Percentiles rank a stretch among this genome's conserved stretches.
These are phyloP conservation scores for Lordiphosa stackelbergi DNA, from an alignment of 1,140 invertebrate genomes.

Conservation along the genomic window DNA sequence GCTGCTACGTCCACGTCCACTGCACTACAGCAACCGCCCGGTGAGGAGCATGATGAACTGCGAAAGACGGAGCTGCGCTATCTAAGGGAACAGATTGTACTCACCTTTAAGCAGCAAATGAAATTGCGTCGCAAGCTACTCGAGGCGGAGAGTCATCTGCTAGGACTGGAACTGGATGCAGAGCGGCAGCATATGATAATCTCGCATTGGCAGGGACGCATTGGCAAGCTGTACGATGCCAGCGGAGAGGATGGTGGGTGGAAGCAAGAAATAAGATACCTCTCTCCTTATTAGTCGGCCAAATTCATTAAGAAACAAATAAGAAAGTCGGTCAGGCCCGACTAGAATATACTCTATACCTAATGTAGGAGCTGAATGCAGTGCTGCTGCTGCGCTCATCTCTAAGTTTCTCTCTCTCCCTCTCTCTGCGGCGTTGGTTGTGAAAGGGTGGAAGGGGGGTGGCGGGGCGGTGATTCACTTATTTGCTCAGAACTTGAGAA, in stretches of 20 bases:
- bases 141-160: slow-evolving; percentile 90
- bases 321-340: too few species aligned
- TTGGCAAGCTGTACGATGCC: slow-evolving; percentile 83
- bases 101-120: slow-evolving; percentile 94
- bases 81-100: slow-evolving; percentile 89
- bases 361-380: too few species aligned
- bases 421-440: too few species aligned
- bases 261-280: not conserved
- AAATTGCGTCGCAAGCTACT: slow-evolving; percentile 88
- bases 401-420: too few species aligned
- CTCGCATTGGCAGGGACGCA: slow-evolving; percentile 89
- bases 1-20: slow-evolving; percentile 18
- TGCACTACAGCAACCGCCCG: slow-evolving; percentile 10
- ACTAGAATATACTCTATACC: too few species aligned
- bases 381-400: too few species aligned
- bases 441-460: too few species aligned
- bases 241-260: slow-evolving; percentile 64
- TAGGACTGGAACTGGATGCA: slow-evolving; percentile 89
- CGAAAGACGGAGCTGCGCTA: slow-evolving; percentile 82
- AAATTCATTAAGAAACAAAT: too few species aligned
- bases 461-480: too few species aligned
- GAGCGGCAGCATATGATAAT: slow-evolving; percentile 91
- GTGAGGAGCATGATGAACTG: slow-evolving; percentile 69
- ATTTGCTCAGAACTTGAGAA: too few species aligned
- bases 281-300: not conserved